Evolutionary conservation across 1,140 invertebrate genomes (phyloP).

Genomic region (Heliconius melpomene): DNA sequence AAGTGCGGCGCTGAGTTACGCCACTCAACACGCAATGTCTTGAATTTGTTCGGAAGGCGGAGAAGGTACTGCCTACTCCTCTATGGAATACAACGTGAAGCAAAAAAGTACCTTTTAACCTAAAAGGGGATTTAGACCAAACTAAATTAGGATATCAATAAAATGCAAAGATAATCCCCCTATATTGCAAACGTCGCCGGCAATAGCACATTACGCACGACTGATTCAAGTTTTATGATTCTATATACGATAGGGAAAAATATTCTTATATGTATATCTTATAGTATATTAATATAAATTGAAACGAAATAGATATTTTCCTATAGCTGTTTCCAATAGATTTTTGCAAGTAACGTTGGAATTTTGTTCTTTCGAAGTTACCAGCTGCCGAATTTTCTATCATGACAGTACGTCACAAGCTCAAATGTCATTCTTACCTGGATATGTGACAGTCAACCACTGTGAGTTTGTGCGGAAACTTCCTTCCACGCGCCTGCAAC

Average conservation of each 20-base stretch:
- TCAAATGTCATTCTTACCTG: too few relatives aligned
- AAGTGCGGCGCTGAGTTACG: too few relatives aligned
- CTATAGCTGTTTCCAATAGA: background rate
- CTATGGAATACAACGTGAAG: background rate
- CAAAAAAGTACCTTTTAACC: background rate
- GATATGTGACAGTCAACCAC: too few relatives aligned
- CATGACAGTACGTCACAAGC: too few relatives aligned
- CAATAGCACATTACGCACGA: conserved; percentile 35
- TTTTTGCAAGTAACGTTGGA: too few relatives aligned
- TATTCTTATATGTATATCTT: conserved; percentile 1
- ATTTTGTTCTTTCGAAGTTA: background rate
- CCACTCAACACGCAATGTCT: background rate
- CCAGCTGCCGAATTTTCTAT: too few relatives aligned
- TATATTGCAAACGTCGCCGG: conserved; percentile 20
- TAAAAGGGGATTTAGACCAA: background rate
- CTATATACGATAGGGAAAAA: background rate
- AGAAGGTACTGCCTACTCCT: background rate
- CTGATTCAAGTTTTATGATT: conserved; percentile 12
- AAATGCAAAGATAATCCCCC: conserved; percentile 27
- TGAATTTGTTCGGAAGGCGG: too few relatives aligned
- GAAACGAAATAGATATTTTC: background rate
- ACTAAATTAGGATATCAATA: conserved; percentile 8
- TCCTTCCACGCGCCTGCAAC: too few relatives aligned
- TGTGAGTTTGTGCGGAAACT: too few relatives aligned
- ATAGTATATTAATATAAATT: background rate